A percentile compares a stretch with the other conserved stretches of the same genome.
These are phyloP conservation scores for Pomacea canaliculata DNA, from an alignment of 2,888 invertebrate genomes.

Conservation along the genomic window DNA sequence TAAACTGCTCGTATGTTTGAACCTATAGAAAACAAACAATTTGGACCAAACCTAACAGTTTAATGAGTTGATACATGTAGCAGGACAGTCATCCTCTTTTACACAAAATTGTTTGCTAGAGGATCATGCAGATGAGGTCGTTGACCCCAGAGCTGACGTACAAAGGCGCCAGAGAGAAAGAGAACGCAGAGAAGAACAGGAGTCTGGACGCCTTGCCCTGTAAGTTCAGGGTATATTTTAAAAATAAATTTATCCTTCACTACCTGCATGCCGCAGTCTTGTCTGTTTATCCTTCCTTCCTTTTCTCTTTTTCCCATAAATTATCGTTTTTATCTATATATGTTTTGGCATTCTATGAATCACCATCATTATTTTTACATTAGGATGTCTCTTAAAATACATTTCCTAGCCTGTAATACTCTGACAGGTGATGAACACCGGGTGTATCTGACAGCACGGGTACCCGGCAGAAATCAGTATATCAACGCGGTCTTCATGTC, in stretches of 20 bases:
- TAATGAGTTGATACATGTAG: no score
- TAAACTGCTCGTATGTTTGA: no score
- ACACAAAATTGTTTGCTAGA: background rate
- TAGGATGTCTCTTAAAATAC: background rate
- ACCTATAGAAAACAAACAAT: no score
- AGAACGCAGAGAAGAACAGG: background rate
- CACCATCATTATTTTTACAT: background rate
- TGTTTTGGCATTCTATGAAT: background rate
- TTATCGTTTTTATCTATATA: background rate
- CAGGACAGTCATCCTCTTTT: no score
- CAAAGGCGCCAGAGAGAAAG: background rate
- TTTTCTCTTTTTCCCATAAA: background rate
- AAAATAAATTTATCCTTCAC: background rate
- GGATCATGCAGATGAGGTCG: background rate
- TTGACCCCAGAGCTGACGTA: background rate
- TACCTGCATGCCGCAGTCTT: background rate
- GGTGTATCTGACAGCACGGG: background rate
- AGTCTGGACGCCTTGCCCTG: background rate
- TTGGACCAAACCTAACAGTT: no score
- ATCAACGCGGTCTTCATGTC: slow-evolving; percentile 23
- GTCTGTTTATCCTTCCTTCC: background rate
- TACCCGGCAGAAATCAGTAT: slow-evolving; percentile 4
- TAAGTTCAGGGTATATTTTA: background rate
- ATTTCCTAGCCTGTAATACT: background rate
- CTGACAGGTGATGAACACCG: slow-evolving; percentile 10